Evolutionary conservation across 2,113 vertebrate species (phyloP).

Genomic region (Tricholaema leucomelas): DNA sequence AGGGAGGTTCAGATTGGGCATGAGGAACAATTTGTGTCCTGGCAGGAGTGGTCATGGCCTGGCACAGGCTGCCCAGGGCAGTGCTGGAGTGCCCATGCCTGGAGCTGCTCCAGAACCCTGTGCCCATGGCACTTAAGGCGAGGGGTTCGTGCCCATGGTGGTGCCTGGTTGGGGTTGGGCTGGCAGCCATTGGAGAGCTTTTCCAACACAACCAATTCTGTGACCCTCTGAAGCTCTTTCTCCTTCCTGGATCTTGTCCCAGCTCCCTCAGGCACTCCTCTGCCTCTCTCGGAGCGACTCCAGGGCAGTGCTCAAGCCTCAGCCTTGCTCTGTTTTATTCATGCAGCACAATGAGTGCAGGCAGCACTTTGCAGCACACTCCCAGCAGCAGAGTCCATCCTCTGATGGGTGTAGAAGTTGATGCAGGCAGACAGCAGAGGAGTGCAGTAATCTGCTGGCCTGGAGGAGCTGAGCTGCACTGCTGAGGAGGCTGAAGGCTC

Average conservation of each 20-base stretch:
- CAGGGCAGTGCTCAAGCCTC: slow-evolving; percentile 9
- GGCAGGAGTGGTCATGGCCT: too few relatives aligned
- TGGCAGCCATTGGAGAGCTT: too few relatives aligned
- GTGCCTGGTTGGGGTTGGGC: too few relatives aligned
- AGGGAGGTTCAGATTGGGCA: too few relatives aligned
- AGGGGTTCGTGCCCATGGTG: too few relatives aligned
- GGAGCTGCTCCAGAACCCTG: too few relatives aligned
- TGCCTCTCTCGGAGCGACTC: slow-evolving; percentile 19
- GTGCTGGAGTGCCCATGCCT: too few relatives aligned
- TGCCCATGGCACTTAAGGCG: too few relatives aligned
- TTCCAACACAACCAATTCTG: too few relatives aligned
- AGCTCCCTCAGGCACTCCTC: neutral
- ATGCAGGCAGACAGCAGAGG: neutral
- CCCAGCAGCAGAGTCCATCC: neutral
- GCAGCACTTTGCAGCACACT: neutral
- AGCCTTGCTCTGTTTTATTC: slow-evolving; percentile 34
- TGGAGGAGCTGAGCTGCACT: neutral
- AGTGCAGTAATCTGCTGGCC: neutral
- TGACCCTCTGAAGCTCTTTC: neutral
- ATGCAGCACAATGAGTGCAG: neutral
- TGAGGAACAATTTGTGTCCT: too few relatives aligned
- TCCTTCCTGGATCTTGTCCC: neutral
- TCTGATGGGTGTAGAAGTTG: neutral
- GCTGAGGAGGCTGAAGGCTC: neutral
- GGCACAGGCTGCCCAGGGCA: too few relatives aligned